Evolutionary conservation across 2,113 vertebrate genomes (phyloP), one percentile per base, ranked within the genome.

Genomic region (Gallinago paraguaiae): DNA sequence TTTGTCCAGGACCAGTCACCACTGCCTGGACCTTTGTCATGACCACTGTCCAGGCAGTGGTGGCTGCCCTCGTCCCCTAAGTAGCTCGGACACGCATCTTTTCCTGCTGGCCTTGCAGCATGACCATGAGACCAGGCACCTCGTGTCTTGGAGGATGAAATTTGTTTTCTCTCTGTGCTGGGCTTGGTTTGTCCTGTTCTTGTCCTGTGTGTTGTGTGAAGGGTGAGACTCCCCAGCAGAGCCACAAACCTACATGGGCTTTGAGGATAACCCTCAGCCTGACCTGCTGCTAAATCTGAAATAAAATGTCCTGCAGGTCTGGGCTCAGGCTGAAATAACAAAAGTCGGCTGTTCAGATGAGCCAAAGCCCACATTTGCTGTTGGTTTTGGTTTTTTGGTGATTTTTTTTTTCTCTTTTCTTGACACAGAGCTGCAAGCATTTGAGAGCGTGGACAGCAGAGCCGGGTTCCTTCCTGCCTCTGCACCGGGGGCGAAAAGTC

Each of bases 61-160:
- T 27, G 7, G 33, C 9, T 5, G 23, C 28, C 28, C 33, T 60
- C 1, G 0, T 53, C 23, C 57, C 53, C 15, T 0, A 0, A 25
- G 70, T 24, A 53, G 23, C 56, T 27, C 4, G 2, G 30, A 11
- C 25, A 46, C 6, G 1, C 14, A 4, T 45, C 53, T 48, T 2
- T 6, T 39, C 20, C 75, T 1, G 0, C 11, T 68, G 41, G 4
- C 16, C 18, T 46, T 13, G 48, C 33, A 80, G 33, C 51, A 5
- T 0, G 2, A 25, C 57, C 37, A 2, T 1, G 6, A 90, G 54
- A 5, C 6, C 2, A 2, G 22, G 41, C 30, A n/a, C 39, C 45
- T 74, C n/a, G 9, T 22, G n/a, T 41, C 51, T 61, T n/a, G 54
- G 45, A 43, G 67, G 37, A 12, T 28, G 53, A 35, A 10, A 43